Evolutionary conservation across 2,797 vertebrate species (phyloP).

Genomic region (Clarias laeviceps): DNA sequence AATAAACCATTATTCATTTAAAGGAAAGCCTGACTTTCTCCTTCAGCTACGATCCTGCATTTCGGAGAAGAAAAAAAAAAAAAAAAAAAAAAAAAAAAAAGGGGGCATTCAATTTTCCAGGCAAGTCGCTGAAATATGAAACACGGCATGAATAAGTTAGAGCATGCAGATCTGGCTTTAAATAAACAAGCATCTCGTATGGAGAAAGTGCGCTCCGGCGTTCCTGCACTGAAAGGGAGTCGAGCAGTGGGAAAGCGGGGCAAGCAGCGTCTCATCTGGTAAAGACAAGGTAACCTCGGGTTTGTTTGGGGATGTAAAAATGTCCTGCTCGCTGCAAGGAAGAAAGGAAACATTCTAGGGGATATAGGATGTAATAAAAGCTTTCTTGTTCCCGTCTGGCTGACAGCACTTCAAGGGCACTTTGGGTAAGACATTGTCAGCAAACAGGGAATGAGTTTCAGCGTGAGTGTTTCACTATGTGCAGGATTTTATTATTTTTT

Average conservation of each 20-base stretch:
- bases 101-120: constrained; percentile 24
- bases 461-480: neutral
- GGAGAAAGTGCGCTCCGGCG: constrained; percentile 23
- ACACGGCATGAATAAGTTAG: constrained; percentile 49
- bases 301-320: constrained; percentile 39
- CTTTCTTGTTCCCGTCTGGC: constrained; percentile 31
- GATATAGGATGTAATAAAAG: constrained; percentile 41
- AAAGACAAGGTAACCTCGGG: constrained; percentile 18
- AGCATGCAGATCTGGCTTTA: constrained; percentile 47
- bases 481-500: neutral
- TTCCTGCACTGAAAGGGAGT: constrained; percentile 16
- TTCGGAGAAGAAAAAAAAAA: neutral
- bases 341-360: constrained; percentile 19
- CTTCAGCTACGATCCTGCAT: constrained; percentile 9
- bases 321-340: constrained; percentile 12
- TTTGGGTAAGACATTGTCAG: constrained; percentile 52
- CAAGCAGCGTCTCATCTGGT: neutral
- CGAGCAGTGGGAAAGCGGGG: neutral
- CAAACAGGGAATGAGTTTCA: constrained; percentile 31
- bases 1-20: constrained; percentile 15
- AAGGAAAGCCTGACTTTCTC: neutral
- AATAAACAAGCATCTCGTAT: constrained; percentile 47
- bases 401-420: constrained; percentile 49
- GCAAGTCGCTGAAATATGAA: constrained; percentile 52
- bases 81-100: constrained; percentile 13